phyloP scores from a whole-genome alignment of 2,113 vertebrate species.

The Nesospiza acunhae region DNA sequence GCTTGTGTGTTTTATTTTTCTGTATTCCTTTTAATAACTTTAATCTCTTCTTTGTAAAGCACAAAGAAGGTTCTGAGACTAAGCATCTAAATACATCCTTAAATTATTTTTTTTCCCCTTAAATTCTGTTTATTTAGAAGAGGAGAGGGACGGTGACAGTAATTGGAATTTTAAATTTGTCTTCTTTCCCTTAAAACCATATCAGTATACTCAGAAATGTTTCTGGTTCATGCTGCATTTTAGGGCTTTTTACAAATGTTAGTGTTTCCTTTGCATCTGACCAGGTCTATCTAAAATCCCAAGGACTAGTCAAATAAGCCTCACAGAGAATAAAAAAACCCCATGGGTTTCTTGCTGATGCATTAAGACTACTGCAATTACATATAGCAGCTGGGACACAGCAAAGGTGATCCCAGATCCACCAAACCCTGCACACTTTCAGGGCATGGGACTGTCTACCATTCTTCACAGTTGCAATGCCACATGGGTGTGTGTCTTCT shows the following conservation, averaged over 20 bases:
- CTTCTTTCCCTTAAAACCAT: not conserved
- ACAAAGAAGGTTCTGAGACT: not conserved
- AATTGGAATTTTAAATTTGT: not conserved
- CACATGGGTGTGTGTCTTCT: fast-evolving
- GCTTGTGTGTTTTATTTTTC: not conserved
- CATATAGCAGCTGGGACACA: not conserved
- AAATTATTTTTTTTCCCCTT: not conserved
- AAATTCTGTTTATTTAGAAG: not conserved
- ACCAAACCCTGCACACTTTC: not conserved
- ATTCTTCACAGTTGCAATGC: not conserved
- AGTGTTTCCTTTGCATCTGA: not conserved
- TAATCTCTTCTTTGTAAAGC: not conserved
- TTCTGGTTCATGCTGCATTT: not conserved
- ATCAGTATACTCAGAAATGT: not conserved
- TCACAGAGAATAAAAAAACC: not conserved
- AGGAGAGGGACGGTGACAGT: not conserved
- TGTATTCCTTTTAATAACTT: not conserved
- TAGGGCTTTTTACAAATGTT: not conserved
- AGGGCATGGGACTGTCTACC: too few species aligned
- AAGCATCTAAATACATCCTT: not conserved
- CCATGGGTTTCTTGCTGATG: not conserved
- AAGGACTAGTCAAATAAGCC: not conserved
- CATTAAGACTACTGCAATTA: not conserved
- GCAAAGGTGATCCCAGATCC: not conserved
- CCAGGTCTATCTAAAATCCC: not conserved